Conservation (phyloP, 2,888 invertebrate genomes). For the Isotomurus palustris region DNA sequence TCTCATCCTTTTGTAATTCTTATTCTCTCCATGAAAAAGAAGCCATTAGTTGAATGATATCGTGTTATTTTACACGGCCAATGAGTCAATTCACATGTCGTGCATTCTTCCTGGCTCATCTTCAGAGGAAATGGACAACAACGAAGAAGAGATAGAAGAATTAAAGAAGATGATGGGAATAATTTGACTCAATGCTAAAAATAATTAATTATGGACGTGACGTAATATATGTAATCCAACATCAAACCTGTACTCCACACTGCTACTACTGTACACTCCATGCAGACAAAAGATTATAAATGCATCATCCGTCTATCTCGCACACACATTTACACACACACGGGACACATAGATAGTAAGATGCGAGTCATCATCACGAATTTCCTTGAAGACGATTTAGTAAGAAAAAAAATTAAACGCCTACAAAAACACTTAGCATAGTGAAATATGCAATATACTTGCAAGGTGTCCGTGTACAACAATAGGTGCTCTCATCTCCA, state of each 20-base stretch:
- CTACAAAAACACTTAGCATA: conserved; percentile 8
- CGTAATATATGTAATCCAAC: neutral
- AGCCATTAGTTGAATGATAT: no score
- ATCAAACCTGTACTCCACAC: no score
- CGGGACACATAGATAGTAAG: neutral
- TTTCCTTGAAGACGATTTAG: conserved; percentile 3
- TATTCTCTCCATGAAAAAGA: no score
- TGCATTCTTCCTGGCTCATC: neutral
- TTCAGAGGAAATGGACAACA: neutral
- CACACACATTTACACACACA: no score
- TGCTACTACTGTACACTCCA: no score
- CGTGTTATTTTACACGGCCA: neutral
- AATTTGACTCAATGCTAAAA: neutral
- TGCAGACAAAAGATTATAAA: no score
- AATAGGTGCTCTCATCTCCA: no score
- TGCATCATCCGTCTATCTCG: no score
- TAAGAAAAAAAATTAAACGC: conserved; percentile 1
- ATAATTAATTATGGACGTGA: neutral
- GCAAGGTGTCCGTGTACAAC: no score
- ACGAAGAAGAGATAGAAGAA: neutral
- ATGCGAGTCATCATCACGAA: conserved; percentile 5
- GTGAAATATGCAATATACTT: no score
- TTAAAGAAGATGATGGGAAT: neutral
- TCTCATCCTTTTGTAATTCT: no score
- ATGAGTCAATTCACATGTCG: neutral